Conservation (phyloP, 2,888 invertebrate genomes). For the Cenopis cana region DNA sequence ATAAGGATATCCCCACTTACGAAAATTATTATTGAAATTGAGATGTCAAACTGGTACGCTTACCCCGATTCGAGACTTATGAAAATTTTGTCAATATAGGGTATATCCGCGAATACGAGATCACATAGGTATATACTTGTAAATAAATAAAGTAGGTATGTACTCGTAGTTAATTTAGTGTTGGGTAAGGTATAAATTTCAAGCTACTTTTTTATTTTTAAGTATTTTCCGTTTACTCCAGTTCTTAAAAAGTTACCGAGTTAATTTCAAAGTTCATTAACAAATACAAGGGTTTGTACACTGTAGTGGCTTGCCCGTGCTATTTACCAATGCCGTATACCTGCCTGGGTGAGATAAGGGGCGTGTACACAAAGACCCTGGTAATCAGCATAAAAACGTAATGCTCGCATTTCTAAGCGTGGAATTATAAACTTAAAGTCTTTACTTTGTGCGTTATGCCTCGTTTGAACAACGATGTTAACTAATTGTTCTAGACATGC, state of each 20-base stretch:
- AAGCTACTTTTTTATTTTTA: too few relatives aligned
- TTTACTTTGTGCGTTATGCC: constrained; percentile 14
- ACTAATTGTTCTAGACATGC: constrained; percentile 17
- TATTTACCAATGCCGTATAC: constrained; percentile 10
- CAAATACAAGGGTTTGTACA: too few relatives aligned
- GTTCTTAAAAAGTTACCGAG: background rate
- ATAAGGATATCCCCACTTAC: too few relatives aligned
- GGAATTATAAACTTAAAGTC: constrained; percentile 30
- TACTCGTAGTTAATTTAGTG: too few relatives aligned
- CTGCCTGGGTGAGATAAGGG: constrained; percentile 22
- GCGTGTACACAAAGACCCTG: constrained; percentile 27
- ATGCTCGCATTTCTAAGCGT: constrained; percentile 18
- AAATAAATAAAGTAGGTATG: too few relatives aligned
- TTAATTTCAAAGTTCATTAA: background rate
- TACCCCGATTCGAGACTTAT: too few relatives aligned
- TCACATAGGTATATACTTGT: too few relatives aligned
- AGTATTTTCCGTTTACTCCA: background rate
- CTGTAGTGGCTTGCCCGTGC: background rate
- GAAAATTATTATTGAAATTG: too few relatives aligned
- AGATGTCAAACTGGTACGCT: too few relatives aligned
- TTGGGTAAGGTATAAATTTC: too few relatives aligned
- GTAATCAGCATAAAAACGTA: constrained; percentile 38
- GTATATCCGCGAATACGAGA: too few relatives aligned
- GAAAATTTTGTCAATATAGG: too few relatives aligned
- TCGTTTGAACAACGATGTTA: constrained; percentile 22